A percentile compares a stretch with the other conserved stretches of the same genome.
These are phyloP conservation scores for Chauna torquata DNA, from an alignment of 2,113 vertebrate genomes.

Conservation along the genomic window DNA sequence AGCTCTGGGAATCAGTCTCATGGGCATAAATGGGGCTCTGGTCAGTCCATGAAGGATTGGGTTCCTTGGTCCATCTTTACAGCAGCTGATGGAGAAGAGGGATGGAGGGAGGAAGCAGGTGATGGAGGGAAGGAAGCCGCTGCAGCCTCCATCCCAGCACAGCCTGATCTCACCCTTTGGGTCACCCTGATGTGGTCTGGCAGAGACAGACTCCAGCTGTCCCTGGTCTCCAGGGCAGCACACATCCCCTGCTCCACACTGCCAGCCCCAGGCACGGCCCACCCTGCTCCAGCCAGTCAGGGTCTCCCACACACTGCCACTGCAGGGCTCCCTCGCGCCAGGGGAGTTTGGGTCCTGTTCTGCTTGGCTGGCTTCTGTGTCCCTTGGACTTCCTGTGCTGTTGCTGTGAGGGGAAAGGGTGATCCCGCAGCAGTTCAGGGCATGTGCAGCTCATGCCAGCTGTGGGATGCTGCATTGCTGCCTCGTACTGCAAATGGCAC, in stretches of 20 bases:
- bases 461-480: background rate
- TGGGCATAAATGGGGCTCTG: background rate
- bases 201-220: background rate
- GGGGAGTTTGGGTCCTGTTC: background rate
- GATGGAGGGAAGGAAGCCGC: background rate
- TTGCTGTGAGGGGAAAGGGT: background rate
- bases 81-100: background rate
- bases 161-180: background rate
- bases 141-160: background rate
- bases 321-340: accelerated
- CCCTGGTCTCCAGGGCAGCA: background rate
- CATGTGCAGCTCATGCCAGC: background rate
- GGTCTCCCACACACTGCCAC: background rate
- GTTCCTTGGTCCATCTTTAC: background rate
- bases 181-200: background rate
- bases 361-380: background rate
- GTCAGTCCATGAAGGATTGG: accelerated
- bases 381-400: background rate
- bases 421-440: background rate
- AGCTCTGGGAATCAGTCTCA: background rate
- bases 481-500: no score
- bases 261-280: background rate
- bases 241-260: background rate
- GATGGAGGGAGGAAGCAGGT: background rate
- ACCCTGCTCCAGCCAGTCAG: background rate